Conservation (phyloP, 2,797 vertebrate genomes). For the Eulemur coronatus region DNA sequence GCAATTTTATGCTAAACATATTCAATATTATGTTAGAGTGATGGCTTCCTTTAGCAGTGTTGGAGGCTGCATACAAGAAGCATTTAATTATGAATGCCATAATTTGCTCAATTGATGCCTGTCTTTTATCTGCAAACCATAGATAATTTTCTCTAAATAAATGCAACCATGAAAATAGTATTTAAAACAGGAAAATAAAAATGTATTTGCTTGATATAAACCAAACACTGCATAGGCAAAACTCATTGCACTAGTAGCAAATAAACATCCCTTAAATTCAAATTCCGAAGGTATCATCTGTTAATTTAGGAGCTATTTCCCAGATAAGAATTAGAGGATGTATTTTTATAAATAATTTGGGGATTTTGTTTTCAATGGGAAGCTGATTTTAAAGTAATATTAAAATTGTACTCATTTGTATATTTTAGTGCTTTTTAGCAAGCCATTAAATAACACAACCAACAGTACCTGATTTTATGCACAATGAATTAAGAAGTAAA, state of each 20-base stretch:
- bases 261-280: conserved; percentile 54
- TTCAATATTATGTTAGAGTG: conserved; percentile 57
- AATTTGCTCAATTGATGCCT: conserved; percentile 72
- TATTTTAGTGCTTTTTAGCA: conserved; percentile 42
- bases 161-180: conserved; percentile 70
- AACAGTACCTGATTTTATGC: conserved; percentile 36
- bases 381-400: conserved; percentile 51
- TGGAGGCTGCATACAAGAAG: conserved; percentile 64
- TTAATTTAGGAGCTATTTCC: conserved; percentile 43
- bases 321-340: conserved; percentile 9
- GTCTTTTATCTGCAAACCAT: conserved; percentile 69
- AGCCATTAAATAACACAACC: conserved; percentile 25
- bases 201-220: conserved; percentile 45
- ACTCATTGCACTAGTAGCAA: conserved; percentile 44
- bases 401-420: conserved; percentile 53
- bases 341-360: conserved; percentile 37
- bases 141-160: conserved; percentile 74
- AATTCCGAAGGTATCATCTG: neutral
- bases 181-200: conserved; percentile 69
- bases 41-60: conserved; percentile 56
- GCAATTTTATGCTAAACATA: conserved; percentile 61
- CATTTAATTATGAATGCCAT: conserved; percentile 74
- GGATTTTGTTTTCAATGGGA: conserved; percentile 52
- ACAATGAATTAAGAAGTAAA: conserved; percentile 26
- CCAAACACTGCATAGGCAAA: conserved; percentile 44